These are phyloP conservation scores for Peucedramus taeniatus DNA, from an alignment of 2,113 vertebrate species.

Conservation along the genomic window DNA sequence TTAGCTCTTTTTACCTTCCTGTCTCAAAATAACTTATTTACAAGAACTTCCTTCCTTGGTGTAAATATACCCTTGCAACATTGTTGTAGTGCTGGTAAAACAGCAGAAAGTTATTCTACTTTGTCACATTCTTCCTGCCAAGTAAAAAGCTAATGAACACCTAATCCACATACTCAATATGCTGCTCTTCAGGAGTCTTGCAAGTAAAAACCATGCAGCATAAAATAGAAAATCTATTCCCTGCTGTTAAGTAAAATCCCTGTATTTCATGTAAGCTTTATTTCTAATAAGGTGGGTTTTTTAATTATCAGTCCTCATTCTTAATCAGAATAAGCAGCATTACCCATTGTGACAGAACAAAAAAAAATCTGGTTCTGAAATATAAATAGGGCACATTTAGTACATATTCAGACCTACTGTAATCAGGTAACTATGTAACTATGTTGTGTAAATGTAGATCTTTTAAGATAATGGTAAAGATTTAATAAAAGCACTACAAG, in stretches of 20 bases:
- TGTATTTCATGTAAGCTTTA: not conserved
- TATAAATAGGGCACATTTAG: not conserved
- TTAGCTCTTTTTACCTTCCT: not conserved
- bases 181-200: not conserved
- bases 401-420: not conserved
- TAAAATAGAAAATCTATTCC: not conserved
- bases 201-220: not conserved
- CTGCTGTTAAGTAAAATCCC: not conserved
- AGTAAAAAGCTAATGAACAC: not conserved
- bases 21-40: slow-evolving; percentile 27
- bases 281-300: not conserved
- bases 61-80: not conserved
- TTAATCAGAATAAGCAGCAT: not conserved
- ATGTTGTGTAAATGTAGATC: not conserved
- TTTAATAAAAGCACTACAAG: not conserved
- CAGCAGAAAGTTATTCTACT: not conserved
- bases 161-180: not conserved
- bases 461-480: not conserved
- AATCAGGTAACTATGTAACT: not conserved
- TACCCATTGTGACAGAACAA: not conserved
- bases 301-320: not conserved
- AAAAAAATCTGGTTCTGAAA: not conserved
- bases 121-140: not conserved
- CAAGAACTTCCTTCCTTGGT: slow-evolving; percentile 23
- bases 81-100: not conserved